A percentile compares a stretch with the other conserved stretches of the same genome.
phyloP scores from a whole-genome alignment of 2,113 vertebrate genomes.

The Setophaga petechia region DNA sequence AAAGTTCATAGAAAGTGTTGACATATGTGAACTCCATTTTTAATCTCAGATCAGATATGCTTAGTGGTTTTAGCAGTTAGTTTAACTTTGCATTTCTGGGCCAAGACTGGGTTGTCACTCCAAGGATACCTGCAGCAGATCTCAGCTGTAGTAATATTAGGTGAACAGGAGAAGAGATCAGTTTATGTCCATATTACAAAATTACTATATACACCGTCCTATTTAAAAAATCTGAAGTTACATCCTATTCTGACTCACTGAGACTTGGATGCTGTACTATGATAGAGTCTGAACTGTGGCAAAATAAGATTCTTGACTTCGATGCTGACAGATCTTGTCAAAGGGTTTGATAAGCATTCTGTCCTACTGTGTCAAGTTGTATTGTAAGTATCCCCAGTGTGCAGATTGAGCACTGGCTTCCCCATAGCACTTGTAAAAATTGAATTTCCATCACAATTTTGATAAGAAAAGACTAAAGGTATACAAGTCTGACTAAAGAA shows the following conservation, averaged over 20 bases:
- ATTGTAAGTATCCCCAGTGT: not conserved
- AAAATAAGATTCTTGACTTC: not conserved
- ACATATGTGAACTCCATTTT: not conserved
- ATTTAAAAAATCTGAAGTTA: not conserved
- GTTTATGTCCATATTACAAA: not conserved
- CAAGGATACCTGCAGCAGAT: not conserved
- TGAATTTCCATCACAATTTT: not conserved
- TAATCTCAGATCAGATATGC: not conserved
- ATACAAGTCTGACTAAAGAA: not conserved
- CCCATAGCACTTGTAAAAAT: not conserved
- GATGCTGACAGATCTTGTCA: not conserved
- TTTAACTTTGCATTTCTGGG: not conserved
- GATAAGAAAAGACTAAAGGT: not conserved
- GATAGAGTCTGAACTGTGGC: not conserved
- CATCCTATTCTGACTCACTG: not conserved
- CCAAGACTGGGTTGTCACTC: not conserved
- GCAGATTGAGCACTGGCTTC: not conserved
- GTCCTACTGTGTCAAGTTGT: not conserved
- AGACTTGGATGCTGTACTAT: not conserved
- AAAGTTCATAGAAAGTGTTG: not conserved
- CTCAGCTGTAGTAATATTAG: not conserved
- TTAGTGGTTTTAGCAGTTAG: not conserved
- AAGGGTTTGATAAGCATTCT: not conserved
- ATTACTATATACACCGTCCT: fast-evolving
- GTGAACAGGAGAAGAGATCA: not conserved